Evolutionary conservation across 2,888 invertebrate genomes (phyloP), one percentile per base, ranked within the genome.

Genomic region (Blastobasis adustella): DNA sequence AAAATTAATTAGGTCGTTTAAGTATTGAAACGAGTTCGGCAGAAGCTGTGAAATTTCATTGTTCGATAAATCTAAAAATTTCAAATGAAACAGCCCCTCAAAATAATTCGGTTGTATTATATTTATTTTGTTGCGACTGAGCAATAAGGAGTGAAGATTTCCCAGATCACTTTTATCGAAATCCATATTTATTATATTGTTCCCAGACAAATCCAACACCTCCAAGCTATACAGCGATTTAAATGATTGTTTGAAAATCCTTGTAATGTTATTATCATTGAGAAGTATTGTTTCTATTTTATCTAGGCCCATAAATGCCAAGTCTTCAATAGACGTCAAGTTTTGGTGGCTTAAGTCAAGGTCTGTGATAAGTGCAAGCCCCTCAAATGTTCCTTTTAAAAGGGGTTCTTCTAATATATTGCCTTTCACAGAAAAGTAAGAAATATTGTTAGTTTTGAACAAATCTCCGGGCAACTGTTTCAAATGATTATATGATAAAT

Each of bases 21-120:
- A 54, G 2, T 66, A 62, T 43, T 58, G 50, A 55, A 83, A 83
- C 9, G 74, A 71, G 52, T 69, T 65, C 2, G 66, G 52, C 52
- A 71, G 68, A 9, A 84, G 59, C 39, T 57, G 54, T 1, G 71
- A 55, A 50, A 84, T 77, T 47, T 73, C 67, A 52, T 85, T 85
- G 47, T 71, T 58, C 9, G 82, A 76, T 37, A 84, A 52, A 66
- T 83, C 79, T 49, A 85, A 67, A 61, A 65, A 65, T 49, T 71
- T 61, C 8, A 85, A 58, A 10, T 52, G 52, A 43, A 53, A 60
- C 41, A 83, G 61, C 10, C 65, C 54, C 37, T 58, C 49, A 47
- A 82, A 75, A 41, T 71, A 54, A 45, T 73, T 63, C 44, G 62
- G 57, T 45, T 67, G 62, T 8, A 85, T 66, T 51, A 67, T 51